Evolutionary conservation across 2,113 vertebrate genomes (phyloP), one percentile per base, ranked within the genome.

Genomic region (Clarias macrocephalus): DNA sequence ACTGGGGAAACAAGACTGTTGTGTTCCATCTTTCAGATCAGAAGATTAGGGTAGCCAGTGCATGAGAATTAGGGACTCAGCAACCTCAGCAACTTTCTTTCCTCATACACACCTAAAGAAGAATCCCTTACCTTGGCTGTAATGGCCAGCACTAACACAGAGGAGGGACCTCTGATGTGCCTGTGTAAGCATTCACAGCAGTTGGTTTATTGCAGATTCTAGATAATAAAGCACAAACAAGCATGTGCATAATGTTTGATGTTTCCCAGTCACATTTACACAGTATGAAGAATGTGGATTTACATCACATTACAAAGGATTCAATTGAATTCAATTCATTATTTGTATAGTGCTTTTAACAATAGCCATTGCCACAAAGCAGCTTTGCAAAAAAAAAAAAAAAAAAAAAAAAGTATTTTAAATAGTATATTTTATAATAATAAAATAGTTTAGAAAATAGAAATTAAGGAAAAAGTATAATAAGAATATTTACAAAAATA

Each of bases 1-100:
- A 92, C 91, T 82, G 77, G 89, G 90, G 89, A 94, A 93, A 92
- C 88, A 91, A 89, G 88, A 88, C 89, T 89, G 48, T 91, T 89
- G 88, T 89, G 87, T 93, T 93, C 91, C 88, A 88, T 90, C 66
- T 37, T 73, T 93, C 92, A 93, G 92, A 94, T 93, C 87, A 92
- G 73, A 92, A 93, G 93, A 95, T 95, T 93, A 94, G 90, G 90
- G 89, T 88, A 89, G 83, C 89, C 90, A 93, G 90, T 82, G 92
- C 91, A 90, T 37, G 75, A 93, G 94, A 80, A 93, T 93, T 93
- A 93, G 86, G 91, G 91, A 89, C 88, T 87, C 28, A 90, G 92
- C 92, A 91, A 83, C 89, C 91, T 93, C 92, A 93, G 92, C 92
- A 93, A 13, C 84, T 89, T 90, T 86, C 85, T 68, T 87, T 52